Base-by-base conservation (phyloP, 2,888 invertebrate genomes). In the Miltochrista miniata region DNA sequence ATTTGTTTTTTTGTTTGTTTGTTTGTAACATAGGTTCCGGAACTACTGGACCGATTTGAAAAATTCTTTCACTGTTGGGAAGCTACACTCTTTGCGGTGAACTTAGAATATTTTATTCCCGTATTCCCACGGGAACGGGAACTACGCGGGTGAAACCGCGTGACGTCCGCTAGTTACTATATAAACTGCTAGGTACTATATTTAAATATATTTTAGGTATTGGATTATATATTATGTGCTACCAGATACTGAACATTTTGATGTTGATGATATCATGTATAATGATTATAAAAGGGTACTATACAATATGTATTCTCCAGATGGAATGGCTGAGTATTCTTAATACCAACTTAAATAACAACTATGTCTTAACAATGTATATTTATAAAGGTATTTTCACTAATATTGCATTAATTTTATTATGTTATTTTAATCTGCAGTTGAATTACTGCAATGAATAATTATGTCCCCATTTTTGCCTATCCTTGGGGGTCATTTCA, bases 301-400 rank as follows among this genome's bases (percentile, higher is more conserved):
- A 24, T 11, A 29, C 15, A 24, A 8, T 41, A 30, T 47, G 41
- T 15, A 41, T 47, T 30, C 12, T 36, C 40, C 39, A 18, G 60
- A 56, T 64, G 66, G 68, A 72, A 66, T 74, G 74, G 65, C 71
- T 73, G 73, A 74, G 73, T 72, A 72, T 64, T 70, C 61, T 59
- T 55, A 63, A 57, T 55, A 70, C 59, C 64, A 64, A 50, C 68
- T 61, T 64, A 64, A 12, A 38, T 43, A 34, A 48, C 53, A 62
- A 51, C 53, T 43, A 47, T 50, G 50, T 43, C 48, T 45, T 44
- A 59, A 61, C 54, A 62, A 45, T 36, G 14, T 53, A 14, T 43
- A 57, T 56, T 51, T 51, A 33, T 31, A 42, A 2, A 15, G 31
- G 36, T 51, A 41, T 35, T 45, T 57, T n/a, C 35, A 44, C 18